These are phyloP conservation scores for Ditula angustiorana DNA, from an alignment of 2,888 invertebrate genomes.

Conservation along the genomic window DNA sequence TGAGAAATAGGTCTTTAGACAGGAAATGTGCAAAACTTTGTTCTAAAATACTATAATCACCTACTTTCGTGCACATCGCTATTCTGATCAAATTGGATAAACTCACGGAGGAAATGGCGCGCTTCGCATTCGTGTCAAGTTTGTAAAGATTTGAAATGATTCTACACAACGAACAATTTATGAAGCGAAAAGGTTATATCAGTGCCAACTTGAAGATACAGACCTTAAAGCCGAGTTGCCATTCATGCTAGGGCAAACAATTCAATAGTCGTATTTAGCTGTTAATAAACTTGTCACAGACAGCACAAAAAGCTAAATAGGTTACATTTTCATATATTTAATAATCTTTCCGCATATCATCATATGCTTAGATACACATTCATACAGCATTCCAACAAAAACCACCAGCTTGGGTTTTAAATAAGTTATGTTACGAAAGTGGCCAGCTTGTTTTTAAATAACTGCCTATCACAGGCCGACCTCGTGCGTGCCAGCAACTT, in stretches of 20 bases:
- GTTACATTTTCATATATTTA: too few species aligned
- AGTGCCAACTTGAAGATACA: neutral
- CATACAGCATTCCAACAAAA: neutral
- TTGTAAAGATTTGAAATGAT: neutral
- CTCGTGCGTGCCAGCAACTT: constrained; percentile 28
- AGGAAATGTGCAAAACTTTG: constrained; percentile 10
- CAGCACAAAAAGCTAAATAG: too few species aligned
- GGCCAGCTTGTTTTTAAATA: constrained; percentile 29
- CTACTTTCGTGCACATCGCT: constrained; percentile 10
- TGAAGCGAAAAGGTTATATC: neutral
- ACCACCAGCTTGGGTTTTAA: neutral
- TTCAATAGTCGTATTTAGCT: neutral
- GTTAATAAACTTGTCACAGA: too few species aligned
- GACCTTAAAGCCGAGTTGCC: neutral
- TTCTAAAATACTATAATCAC: constrained; percentile 10
- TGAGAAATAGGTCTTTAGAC: neutral
- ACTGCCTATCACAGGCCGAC: constrained; percentile 21
- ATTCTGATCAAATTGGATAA: constrained; percentile 21
- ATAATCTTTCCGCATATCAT: too few species aligned
- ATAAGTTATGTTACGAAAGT: constrained; percentile 27
- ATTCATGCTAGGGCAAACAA: neutral
- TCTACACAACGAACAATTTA: neutral
- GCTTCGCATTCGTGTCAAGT: constrained; percentile 16
- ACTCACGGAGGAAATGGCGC: constrained; percentile 13
- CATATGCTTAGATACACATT: neutral